phyloP scores from a whole-genome alignment of 2,888 invertebrate genomes.

The Scaptomyza cyrtandrae region DNA sequence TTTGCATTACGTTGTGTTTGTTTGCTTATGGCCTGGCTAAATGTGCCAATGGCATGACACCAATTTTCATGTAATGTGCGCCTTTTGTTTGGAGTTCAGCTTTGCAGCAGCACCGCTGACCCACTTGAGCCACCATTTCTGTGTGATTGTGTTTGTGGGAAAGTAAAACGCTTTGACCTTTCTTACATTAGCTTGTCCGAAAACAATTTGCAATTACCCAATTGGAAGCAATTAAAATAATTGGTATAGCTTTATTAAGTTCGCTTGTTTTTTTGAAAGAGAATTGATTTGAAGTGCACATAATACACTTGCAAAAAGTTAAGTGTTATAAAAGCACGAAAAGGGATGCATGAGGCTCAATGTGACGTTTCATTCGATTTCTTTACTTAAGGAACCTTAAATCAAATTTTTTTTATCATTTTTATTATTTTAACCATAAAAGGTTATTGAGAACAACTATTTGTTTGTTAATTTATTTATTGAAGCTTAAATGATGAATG shows the following conservation, averaged over 20 bases:
- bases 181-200: slow-evolving; percentile 34
- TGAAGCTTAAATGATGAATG: too few relatives aligned
- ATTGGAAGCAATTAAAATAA: slow-evolving; percentile 68
- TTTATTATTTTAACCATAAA: too few relatives aligned
- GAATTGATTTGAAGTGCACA: neutral
- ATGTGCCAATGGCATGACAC: slow-evolving; percentile 82
- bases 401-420: too few relatives aligned
- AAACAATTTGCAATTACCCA: slow-evolving; percentile 59
- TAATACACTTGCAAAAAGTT: neutral
- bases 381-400: too few relatives aligned
- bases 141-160: slow-evolving; percentile 31
- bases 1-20: slow-evolving; percentile 22
- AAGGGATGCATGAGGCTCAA: too few relatives aligned
- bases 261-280: slow-evolving; percentile 8
- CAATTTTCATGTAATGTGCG: slow-evolving; percentile 65
- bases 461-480: too few relatives aligned
- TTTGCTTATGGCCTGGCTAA: slow-evolving; percentile 62
- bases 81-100: slow-evolving; percentile 57
- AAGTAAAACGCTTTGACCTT: slow-evolving; percentile 72
- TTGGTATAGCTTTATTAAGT: slow-evolving; percentile 51
- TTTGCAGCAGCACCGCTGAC: slow-evolving; percentile 56
- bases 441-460: too few relatives aligned
- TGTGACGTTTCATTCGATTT: too few relatives aligned
- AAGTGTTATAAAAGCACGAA: neutral
- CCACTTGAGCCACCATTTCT: slow-evolving; percentile 50